Conservation (phyloP, 1,140 invertebrate genomes). For the Polypedilum vanderplanki region DNA sequence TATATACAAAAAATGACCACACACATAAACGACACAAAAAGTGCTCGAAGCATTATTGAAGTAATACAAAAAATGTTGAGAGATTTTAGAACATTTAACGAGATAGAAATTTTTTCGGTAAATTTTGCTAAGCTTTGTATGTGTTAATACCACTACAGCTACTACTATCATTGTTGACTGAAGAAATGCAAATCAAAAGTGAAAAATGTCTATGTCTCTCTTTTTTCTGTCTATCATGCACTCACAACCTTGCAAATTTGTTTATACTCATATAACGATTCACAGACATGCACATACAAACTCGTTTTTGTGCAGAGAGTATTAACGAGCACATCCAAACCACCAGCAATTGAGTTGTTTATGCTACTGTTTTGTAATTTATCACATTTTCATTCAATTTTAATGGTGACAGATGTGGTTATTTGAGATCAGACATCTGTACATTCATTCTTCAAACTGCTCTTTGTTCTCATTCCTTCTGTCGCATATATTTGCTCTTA, state of each 20-base stretch:
- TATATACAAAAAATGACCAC: background rate
- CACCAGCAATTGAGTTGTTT: slow-evolving; percentile 25
- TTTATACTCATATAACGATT: background rate
- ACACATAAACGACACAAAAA: background rate
- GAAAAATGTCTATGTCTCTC: background rate
- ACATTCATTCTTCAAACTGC: no score
- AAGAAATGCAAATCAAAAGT: slow-evolving; percentile 23
- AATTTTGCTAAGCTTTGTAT: background rate
- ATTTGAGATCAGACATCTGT: background rate
- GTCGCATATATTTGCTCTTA: no score
- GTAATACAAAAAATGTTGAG: background rate
- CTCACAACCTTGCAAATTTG: background rate
- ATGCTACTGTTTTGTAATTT: slow-evolving; percentile 21
- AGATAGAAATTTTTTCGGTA: background rate
- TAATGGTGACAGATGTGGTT: slow-evolving; percentile 20
- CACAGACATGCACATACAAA: background rate
- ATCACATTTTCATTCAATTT: slow-evolving; percentile 27
- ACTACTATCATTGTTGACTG: no score
- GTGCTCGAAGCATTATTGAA: background rate
- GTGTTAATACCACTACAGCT: background rate
- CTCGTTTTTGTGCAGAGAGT: background rate
- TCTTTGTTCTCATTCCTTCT: no score
- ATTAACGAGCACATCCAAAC: background rate
- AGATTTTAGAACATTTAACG: background rate
- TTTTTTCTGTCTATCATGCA: background rate